A percentile compares a stretch with the other conserved stretches of the same genome.
Conservation (phyloP, 1,140 invertebrate species). For the Magallana angulata region DNA sequence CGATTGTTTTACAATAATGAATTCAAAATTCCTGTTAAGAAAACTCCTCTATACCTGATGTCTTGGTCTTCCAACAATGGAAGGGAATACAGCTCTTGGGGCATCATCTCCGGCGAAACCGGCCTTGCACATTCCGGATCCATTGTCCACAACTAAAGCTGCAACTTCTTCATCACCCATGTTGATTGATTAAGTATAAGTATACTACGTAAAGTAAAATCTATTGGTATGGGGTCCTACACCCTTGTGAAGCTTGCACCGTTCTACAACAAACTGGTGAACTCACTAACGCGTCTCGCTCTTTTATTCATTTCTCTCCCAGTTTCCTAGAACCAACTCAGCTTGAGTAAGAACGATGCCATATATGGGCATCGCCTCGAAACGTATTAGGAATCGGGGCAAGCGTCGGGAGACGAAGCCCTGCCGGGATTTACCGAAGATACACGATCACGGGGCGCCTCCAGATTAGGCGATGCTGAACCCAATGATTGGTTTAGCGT, state of each 20-base stretch:
- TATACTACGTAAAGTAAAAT: constrained; percentile 38
- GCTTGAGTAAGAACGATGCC: constrained; percentile 21
- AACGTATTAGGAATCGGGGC: constrained; percentile 17
- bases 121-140: constrained; percentile 47
- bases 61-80: constrained; percentile 47
- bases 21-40: neutral
- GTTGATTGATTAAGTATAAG: constrained; percentile 26
- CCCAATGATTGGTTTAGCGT: neutral
- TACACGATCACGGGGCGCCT: neutral
- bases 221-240: constrained; percentile 42
- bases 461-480: constrained; percentile 16
- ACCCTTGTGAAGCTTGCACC: constrained; percentile 36
- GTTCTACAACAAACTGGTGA: constrained; percentile 49
- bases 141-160: constrained; percentile 46
- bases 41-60: constrained; percentile 33
- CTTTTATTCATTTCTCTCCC: constrained; percentile 35
- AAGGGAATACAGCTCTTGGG: constrained; percentile 42
- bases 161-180: constrained; percentile 46
- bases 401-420: constrained; percentile 7
- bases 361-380: constrained; percentile 41
- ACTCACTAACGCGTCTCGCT: constrained; percentile 27
- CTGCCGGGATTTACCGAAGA: constrained; percentile 21
- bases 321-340: constrained; percentile 35
- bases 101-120: constrained; percentile 47
- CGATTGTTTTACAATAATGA: no score